Percentiles rank a stretch among this genome's conserved stretches.
Evolutionary conservation across 2,888 invertebrate species (phyloP).

Genomic region (Ophion slaviceki): DNA sequence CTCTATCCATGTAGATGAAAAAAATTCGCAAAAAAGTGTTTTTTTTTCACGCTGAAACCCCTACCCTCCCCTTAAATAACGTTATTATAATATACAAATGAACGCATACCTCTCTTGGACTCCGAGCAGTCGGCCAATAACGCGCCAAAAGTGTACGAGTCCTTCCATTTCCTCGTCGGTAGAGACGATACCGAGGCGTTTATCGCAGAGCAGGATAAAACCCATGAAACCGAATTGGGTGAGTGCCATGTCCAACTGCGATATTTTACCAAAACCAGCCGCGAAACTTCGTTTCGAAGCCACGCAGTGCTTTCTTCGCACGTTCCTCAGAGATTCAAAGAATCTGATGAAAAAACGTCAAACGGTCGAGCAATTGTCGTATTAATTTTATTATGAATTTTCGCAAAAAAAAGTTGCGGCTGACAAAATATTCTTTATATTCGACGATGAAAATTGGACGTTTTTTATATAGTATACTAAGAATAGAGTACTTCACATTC

Average conservation of each 20-base stretch:
- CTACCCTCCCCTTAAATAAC: background rate
- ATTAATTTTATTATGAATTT: background rate
- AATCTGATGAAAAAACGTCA: slow-evolving; percentile 83
- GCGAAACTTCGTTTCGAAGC: slow-evolving; percentile 85
- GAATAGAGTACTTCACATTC: background rate
- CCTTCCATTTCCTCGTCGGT: slow-evolving; percentile 88
- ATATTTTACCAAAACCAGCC: slow-evolving; percentile 86
- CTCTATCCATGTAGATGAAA: no score
- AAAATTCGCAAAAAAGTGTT: no score
- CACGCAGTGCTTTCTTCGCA: slow-evolving; percentile 88
- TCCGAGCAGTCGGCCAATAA: slow-evolving; percentile 92
- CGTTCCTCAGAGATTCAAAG: slow-evolving; percentile 88
- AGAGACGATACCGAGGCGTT: slow-evolving; percentile 87
- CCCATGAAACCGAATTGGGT: slow-evolving; percentile 96
- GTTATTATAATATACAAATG: background rate
- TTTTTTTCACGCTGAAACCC: no score
- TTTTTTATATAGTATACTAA: no score
- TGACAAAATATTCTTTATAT: no score
- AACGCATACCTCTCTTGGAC: slow-evolving; percentile 89
- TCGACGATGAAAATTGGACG: no score
- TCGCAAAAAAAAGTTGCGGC: no score
- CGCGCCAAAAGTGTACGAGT: slow-evolving; percentile 93
- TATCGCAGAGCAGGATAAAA: slow-evolving; percentile 87
- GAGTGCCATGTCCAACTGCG: slow-evolving; percentile 93
- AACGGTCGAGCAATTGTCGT: background rate